Evolutionary conservation across 2,888 invertebrate genomes (phyloP), one percentile per base, ranked within the genome.

Genomic region (Drosophila trichaetosa): DNA sequence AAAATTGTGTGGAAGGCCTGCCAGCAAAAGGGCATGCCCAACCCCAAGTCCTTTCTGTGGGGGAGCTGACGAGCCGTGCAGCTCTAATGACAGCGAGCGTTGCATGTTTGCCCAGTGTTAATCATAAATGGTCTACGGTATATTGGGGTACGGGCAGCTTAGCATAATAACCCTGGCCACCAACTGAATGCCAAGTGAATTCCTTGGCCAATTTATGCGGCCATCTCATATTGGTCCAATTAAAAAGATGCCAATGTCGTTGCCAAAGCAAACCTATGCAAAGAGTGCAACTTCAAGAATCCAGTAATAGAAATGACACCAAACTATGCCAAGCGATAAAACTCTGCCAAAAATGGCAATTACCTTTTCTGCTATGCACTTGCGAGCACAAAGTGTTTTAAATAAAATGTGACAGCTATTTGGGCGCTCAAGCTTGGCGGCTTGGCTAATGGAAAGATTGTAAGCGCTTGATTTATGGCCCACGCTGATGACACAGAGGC

Each of bases 81-180:
- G 66, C 63, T 56, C 77, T 84, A 84, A 87, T 84, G 87, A 87
- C 87, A 87, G 68, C 78, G 68, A 71, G 61, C 78, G 76, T 87
- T 82, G 87, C 87, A 87, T 87, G 87, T 84, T 84, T 82, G 82
- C 76, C 72, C 69, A 84, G 69, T 87, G 87, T 87, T 87, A 87
- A 87, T 87, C 87, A 87, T 88, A 87, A 82, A 84, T 76, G 83
- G 71, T 53, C 31, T 58, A 54, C 0, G 33, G 11, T 36, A 52
- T 61, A 59, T 54, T 64, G 42, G 42, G 53, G n/a, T 16, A 29
- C 13, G n/a, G 29, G 56, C 52, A 58, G 40, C 38, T 65, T 36
- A 66, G 69, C 70, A 76, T 65, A 67, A 69, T 63, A 57, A 53
- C 33, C 58, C 46, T 54, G 53, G 56, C 49, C n/a, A 29, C 38